phyloP scores from a whole-genome alignment of 1,140 invertebrate genomes.

The Philopotamus ludificatus region DNA sequence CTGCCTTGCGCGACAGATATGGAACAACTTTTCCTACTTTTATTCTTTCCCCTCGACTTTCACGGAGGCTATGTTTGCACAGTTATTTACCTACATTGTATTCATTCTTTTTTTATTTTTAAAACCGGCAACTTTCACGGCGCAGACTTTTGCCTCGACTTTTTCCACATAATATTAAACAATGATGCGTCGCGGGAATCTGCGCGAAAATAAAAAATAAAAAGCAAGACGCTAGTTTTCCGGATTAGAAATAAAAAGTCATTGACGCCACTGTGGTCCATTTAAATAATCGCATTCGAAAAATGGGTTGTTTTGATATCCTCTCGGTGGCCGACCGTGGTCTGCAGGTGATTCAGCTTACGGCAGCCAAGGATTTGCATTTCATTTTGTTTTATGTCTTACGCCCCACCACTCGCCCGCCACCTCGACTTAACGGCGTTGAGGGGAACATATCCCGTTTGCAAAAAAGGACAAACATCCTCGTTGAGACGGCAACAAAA shows the following conservation, averaged over 20 bases:
- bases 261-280: no score
- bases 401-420: not conserved
- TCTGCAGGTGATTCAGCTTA: constrained; percentile 4
- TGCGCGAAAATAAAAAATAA: no score
- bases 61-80: constrained; percentile 23
- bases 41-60: constrained; percentile 3
- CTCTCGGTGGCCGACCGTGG: not conserved
- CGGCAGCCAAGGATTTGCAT: constrained; percentile 34
- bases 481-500: constrained; percentile 5
- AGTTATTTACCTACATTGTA: constrained; percentile 30
- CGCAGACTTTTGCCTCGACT: no score
- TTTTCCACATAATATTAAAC: no score
- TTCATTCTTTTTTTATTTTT: constrained; percentile 4
- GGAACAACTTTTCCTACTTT: constrained; percentile 1
- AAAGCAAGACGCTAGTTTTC: no score
- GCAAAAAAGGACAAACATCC: constrained; percentile 16
- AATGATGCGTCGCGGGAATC: no score
- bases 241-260: no score
- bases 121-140: no score
- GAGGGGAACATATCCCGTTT: constrained; percentile 12
- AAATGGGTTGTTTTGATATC: not conserved
- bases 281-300: not conserved
- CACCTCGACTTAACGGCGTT: not conserved
- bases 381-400: constrained; percentile 38
- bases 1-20: constrained; percentile 14